phyloP scores from a whole-genome alignment of 1,140 invertebrate genomes.

The Pachypsylla venusta region DNA sequence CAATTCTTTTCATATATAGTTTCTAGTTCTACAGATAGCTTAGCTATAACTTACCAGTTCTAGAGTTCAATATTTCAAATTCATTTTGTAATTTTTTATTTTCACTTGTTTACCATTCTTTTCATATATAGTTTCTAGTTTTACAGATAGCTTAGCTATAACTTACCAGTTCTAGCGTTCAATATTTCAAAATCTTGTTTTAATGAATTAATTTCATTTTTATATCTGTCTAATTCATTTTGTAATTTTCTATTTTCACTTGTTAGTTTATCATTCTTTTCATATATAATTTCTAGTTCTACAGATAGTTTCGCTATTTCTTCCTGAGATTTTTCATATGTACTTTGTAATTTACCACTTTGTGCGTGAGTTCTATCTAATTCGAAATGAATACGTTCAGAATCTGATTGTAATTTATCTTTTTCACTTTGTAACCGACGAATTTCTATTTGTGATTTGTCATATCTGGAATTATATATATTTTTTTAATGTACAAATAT shows the following conservation, averaged over 20 bases:
- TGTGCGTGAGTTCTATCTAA: constrained; percentile 67
- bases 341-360: constrained; percentile 61
- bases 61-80: not conserved
- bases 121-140: no score
- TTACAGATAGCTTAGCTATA: no score
- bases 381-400: constrained; percentile 72
- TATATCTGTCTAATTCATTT: constrained; percentile 51
- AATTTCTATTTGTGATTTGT: constrained; percentile 72
- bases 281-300: constrained; percentile 78
- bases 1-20: no score
- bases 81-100: no score
- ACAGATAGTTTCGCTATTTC: constrained; percentile 69
- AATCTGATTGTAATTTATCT: constrained; percentile 67
- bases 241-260: constrained; percentile 65
- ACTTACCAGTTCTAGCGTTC: constrained; percentile 2
- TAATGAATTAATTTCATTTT: constrained; percentile 49
- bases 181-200: constrained; percentile 25
- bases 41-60: constrained; percentile 1
- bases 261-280: constrained; percentile 72
- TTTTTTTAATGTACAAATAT: no score
- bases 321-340: constrained; percentile 75
- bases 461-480: no score
- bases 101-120: no score
- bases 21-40: no score
- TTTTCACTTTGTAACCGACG: constrained; percentile 65